Base-by-base conservation (phyloP, 2,797 vertebrate genomes). In the Pseudocheirus occidentalis region DNA sequence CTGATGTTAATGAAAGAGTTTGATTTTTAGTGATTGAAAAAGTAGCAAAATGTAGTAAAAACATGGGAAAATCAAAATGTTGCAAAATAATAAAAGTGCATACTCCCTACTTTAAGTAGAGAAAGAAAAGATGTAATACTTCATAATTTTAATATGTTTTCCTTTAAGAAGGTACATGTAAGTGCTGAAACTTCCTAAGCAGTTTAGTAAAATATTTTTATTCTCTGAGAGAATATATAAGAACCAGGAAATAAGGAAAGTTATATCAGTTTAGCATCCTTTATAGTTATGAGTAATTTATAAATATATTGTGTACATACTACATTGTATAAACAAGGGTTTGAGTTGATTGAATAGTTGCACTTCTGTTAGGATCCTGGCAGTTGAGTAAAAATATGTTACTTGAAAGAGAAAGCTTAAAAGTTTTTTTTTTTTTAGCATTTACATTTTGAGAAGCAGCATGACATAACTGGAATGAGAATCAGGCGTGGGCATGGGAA, bases 341-440 rank as follows among this genome's bases (percentile, higher is more conserved):
- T 95, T 92, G 92, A 95, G 28, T 94, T 94, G 73, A 90, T 29
- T 96, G 16, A 96, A 94, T 94, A 91, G 90, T 54, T 96, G 87
- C 1, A 92, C 56, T 96, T 93, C 12, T 95, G 81, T 16, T 95
- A 16, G 50, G 58, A 95, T n/a, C 56, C n/a, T 73, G n/a, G 24
- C 94, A 34, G 90, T 92, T 73, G 73, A 9, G 9, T 81, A 55
- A 87, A 94, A 95, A 95, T 95, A 55, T 91, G 90, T 40, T 56
- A 95, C 58, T 93, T 96, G 55, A 4, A 91, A 55, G 40, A 92
- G 66, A 16, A 56, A 93, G 5, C 81, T 59, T 24, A 94, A 81
- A 95, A 92, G 55, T 66, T 59, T 12, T 94, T 29, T 46, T 92
- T 16, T 34, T 10, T 91, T 95, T 95, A n/a, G 87, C 92, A 90